Evolutionary conservation across 2,888 invertebrate species (phyloP).

Genomic region (Cerceris ruficornis): DNA sequence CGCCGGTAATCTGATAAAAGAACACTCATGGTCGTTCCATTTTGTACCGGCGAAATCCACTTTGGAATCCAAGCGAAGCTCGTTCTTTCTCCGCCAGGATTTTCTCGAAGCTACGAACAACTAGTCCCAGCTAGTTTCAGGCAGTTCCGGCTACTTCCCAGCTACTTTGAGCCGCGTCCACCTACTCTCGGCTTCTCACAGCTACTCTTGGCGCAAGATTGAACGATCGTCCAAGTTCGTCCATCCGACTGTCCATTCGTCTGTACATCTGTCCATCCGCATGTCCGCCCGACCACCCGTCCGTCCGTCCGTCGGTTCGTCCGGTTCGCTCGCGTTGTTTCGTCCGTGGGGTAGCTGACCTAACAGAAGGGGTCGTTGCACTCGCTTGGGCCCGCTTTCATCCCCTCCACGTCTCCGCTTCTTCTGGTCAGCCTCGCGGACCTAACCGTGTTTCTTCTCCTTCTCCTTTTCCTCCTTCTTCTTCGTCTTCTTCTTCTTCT

Average conservation of each 20-base stretch:
- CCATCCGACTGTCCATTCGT: constrained; percentile 70
- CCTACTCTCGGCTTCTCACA: no score
- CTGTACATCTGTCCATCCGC: constrained; percentile 70
- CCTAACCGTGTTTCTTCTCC: constrained; percentile 61
- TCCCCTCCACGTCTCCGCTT: constrained; percentile 72
- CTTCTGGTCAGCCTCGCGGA: constrained; percentile 70
- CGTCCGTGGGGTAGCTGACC: constrained; percentile 80
- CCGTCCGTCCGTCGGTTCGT: constrained; percentile 46
- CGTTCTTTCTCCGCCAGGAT: not conserved
- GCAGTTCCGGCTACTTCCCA: no score
- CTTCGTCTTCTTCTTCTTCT: constrained; percentile 19
- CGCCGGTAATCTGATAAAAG: constrained; percentile 28
- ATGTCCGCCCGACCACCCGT: constrained; percentile 55
- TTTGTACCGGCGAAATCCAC: not conserved
- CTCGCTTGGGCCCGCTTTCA: constrained; percentile 75
- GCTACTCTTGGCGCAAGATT: constrained; percentile 26
- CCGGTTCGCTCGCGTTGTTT: constrained; percentile 55
- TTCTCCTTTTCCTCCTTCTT: constrained; percentile 30
- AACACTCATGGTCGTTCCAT: not conserved
- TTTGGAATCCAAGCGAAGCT: not conserved
- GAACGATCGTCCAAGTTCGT: constrained; percentile 58
- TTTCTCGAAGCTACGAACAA: no score
- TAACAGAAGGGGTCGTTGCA: constrained; percentile 78
- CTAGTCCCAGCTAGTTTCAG: no score
- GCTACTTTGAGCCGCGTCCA: no score